Base-by-base conservation (phyloP, 2,888 invertebrate genomes). In the Acheta domesticus region DNA sequence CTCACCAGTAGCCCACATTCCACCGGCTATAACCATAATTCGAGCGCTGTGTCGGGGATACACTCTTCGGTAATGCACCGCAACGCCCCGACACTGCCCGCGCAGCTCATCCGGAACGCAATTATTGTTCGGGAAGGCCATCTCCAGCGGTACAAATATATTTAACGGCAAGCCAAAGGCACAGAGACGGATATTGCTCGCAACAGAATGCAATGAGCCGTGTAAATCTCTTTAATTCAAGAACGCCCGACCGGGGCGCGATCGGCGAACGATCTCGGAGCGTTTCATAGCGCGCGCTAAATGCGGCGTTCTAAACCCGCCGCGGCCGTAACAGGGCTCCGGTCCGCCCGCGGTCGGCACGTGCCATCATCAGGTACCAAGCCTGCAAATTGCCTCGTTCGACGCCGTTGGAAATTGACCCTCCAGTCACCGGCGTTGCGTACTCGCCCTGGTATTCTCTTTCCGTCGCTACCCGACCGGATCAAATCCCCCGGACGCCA, bases 171-270 rank as follows among this genome's bases (percentile, higher is more conserved):
- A 62, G 62, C n/a, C 16, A 16, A 62, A n/a, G 62, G 62, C 62
- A 4, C n/a, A 62, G 62, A 62, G 8, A n/a, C n/a, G 62, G 14
- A n/a, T n/a, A 62, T 19, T 14, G 62, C 16, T 62, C 16, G 62
- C 14, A 62, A n/a, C 62, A 36, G 16, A 62, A 62, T 62, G 62
- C 62, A 62, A 62, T 62, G 62, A 62, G 16, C n/a, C 62, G 62
- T 12, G 62, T 62, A 19, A 62, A 62, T 62, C 62, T 62, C 62
- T 62, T 62, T 62, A 62, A 62, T 62, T 62, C 62, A 62, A 62
- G 62, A 62, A 62, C 62, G 62, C 62, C 5, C 16, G 16, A 5
- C 4, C 62, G 14, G 5, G 5, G n/a, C 62, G 62, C 62, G 62
- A 62, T 62, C 62, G 62, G 62, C 62, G 12, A 62, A 62, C 62